Percentiles rank a stretch among this genome's conserved stretches.
Conservation (phyloP, 2,888 invertebrate genomes). For the Eulithis prunata region DNA sequence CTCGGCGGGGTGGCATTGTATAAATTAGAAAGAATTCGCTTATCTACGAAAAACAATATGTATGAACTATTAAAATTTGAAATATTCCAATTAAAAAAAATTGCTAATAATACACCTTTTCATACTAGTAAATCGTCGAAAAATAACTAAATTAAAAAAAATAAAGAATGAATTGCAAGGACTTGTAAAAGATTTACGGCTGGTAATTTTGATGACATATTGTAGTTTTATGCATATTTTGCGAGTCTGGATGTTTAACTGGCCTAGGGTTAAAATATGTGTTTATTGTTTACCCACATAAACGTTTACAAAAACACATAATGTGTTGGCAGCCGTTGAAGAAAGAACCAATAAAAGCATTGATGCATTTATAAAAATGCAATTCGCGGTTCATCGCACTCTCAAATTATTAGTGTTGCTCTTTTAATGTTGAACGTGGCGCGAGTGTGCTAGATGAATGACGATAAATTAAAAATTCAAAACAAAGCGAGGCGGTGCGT, state of each 20-base stretch:
- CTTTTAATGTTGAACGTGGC: slow-evolving; percentile 61
- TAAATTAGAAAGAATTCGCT: no score
- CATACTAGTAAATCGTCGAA: no score
- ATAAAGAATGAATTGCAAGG: no score
- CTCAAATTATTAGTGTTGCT: slow-evolving; percentile 46
- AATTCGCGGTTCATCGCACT: slow-evolving; percentile 41
- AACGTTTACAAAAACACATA: neutral
- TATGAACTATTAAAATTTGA: no score
- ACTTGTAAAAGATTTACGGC: no score
- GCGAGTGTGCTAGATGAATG: slow-evolving; percentile 73
- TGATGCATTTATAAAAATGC: slow-evolving; percentile 31
- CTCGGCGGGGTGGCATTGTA: no score
- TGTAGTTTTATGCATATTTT: no score
- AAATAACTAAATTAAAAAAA: no score
- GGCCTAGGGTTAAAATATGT: neutral
- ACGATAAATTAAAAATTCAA: slow-evolving; percentile 82
- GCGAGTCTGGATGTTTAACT: neutral
- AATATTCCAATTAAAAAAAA: no score
- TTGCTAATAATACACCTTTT: no score
- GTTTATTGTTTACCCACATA: neutral
- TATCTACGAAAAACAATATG: no score
- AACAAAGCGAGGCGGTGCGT: slow-evolving; percentile 75
- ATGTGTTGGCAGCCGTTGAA: neutral
- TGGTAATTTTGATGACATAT: no score
- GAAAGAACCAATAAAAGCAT: slow-evolving; percentile 3